A percentile compares a stretch with the other conserved stretches of the same genome.
Conservation (phyloP, 1,140 invertebrate species). For the Onthophagus taurus region DNA sequence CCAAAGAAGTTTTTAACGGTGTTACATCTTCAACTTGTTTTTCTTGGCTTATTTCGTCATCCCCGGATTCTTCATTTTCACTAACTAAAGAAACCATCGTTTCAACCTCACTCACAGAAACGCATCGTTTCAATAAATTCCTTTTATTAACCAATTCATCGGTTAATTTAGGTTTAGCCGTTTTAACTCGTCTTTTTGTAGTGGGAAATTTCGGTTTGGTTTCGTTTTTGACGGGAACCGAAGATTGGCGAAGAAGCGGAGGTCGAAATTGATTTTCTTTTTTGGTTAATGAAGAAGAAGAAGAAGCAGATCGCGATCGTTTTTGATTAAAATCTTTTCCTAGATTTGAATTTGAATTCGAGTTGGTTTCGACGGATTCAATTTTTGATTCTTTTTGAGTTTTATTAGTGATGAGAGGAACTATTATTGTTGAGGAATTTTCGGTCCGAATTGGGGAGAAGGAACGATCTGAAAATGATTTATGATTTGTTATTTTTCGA, state of each 20-base stretch:
- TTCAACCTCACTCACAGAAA: conserved; percentile 15
- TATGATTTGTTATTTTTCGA: conserved; percentile 20
- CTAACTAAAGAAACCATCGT: conserved; percentile 50
- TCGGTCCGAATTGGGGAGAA: conserved; percentile 13
- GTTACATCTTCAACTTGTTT: conserved; percentile 14
- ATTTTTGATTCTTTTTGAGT: conserved; percentile 15
- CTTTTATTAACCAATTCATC: conserved; percentile 14
- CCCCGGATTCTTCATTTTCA: conserved; percentile 42
- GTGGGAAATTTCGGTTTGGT: conserved; percentile 30
- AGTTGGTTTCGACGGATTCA: conserved; percentile 9
- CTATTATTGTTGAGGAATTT: conserved; percentile 24
- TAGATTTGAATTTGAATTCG: conserved; percentile 16
- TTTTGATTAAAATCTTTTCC: conserved; percentile 31
- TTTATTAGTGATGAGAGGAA: conserved; percentile 24
- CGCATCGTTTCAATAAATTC: conserved; percentile 14
- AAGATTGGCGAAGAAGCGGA: conserved; percentile 29
- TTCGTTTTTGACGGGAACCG: conserved; percentile 26
- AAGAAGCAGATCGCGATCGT: conserved; percentile 33
- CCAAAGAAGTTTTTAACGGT: conserved; percentile 28
- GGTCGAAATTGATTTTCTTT: conserved; percentile 20
- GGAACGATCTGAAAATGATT: conserved; percentile 9
- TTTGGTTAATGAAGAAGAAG: conserved; percentile 16
- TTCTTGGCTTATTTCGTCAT: too few species aligned
- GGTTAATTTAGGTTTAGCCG: conserved; percentile 12
- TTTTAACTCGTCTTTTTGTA: conserved; percentile 29